Evolutionary conservation across 2,797 vertebrate species (phyloP), one percentile per base, ranked within the genome.

Genomic region (Cynopterus sphinx): DNA sequence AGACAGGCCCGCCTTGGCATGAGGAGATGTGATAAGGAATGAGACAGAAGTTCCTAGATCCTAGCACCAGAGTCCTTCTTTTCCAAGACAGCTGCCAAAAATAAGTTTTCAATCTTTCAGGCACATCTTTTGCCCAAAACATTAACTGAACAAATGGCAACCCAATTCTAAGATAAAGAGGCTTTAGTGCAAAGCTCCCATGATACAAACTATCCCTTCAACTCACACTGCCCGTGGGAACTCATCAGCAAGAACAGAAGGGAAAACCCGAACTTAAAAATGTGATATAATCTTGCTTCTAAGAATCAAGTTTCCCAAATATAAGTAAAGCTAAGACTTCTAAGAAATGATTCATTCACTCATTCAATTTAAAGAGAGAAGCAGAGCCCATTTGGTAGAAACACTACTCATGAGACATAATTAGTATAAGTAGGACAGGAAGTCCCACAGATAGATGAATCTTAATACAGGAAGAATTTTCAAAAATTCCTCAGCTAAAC

Each of bases 1-100:
- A 96, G 73, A 75, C 26, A 95, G 94, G 90, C 96, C 93, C 59
- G 53, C 97, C 49, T 96, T 86, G 94, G 96, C 15, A 31, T 92
- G 81, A 43, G 74, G 94, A 96, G 96, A 92, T 33, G 39, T 74
- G 87, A 97, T 94, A 86, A 97, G 92, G 92, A 98, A 96, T 6
- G 4, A 85, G 15, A 17, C 0, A 4, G 9, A 71, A 6, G 1
- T 43, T 57, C 36, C 39, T 39, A 19, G 21, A 31, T 87, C 13
- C 65, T 4, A n/a, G 22, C 39, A 51, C 21, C 41, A 81, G 3
- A 33, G 39, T 28, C 22, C 36, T 65, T 59, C 26, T 74, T 78
- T 87, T 28, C 61, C 67, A 95, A 70, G 28, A n/a, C n/a, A 63
- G 46, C 26, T 1, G 9, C 36, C 83, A 55, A 63, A 88, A 88